These are phyloP conservation scores for Drosophila jambulina DNA, from an alignment of 1,140 invertebrate genomes.

Conservation along the genomic window DNA sequence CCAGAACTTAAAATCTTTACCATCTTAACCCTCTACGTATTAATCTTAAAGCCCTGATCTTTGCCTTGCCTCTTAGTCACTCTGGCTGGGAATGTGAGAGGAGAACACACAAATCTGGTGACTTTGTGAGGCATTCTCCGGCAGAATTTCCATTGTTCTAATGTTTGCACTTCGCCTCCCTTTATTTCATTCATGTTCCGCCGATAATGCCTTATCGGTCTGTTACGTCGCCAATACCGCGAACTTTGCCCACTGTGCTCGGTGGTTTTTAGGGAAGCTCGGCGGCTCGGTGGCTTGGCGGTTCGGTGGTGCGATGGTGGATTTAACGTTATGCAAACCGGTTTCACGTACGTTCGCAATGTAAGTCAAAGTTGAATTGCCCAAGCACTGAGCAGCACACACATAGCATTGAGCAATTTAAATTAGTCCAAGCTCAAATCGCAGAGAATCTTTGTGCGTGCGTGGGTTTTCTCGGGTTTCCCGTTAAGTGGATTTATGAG, in stretches of 20 bases:
- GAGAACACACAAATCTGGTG: neutral
- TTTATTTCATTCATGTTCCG: slow-evolving; percentile 15
- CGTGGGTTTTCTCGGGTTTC: slow-evolving; percentile 13
- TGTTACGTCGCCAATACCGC: neutral
- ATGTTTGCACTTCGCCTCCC: slow-evolving; percentile 7
- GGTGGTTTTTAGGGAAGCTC: neutral
- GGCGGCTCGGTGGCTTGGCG: neutral
- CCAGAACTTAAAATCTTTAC: neutral
- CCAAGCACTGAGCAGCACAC: neutral
- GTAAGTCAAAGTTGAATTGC: slow-evolving; percentile 23
- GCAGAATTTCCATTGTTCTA: slow-evolving; percentile 6
- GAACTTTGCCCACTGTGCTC: slow-evolving; percentile 13
- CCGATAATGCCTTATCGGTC: slow-evolving; percentile 4
- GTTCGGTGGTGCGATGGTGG: neutral
- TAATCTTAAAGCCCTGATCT: neutral
- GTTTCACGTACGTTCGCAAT: slow-evolving; percentile 23
- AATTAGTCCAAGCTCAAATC: slow-evolving; percentile 16
- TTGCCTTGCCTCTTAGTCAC: neutral
- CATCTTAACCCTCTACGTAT: too few species aligned
- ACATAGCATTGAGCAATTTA: slow-evolving; percentile 25
- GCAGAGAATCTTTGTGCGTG: slow-evolving; percentile 5
- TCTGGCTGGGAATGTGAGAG: neutral
- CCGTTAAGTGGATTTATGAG: slow-evolving; percentile 1
- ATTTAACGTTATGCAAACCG: slow-evolving; percentile 32
- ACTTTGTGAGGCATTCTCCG: neutral